Percentiles rank a stretch among this genome's conserved stretches.
Evolutionary conservation across 2,888 invertebrate genomes (phyloP).

Genomic region (Timema podura): DNA sequence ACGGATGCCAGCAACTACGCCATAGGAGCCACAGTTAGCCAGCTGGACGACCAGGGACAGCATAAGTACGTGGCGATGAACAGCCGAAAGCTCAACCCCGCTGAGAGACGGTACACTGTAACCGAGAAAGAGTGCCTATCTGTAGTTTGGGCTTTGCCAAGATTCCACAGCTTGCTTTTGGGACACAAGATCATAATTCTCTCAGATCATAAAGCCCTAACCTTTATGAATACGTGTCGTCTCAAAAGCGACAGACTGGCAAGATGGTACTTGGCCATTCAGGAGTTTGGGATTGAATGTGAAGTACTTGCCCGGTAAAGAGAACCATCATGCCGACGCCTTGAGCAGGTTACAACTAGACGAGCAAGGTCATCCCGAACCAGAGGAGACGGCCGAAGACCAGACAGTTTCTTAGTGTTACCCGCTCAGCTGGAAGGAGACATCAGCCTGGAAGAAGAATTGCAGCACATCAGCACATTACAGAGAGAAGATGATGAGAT

Average conservation of each 20-base stretch:
- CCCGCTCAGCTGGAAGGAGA: too few species aligned
- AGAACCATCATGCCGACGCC: neutral
- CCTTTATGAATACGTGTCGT: neutral
- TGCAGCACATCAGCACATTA: too few species aligned
- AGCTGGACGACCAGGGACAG: neutral
- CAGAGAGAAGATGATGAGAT: too few species aligned
- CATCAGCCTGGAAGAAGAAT: too few species aligned
- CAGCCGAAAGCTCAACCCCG: neutral
- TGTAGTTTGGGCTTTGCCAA: neutral
- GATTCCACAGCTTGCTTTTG: neutral
- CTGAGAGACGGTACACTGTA: neutral
- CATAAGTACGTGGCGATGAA: neutral
- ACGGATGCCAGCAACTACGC: conserved; percentile 33
- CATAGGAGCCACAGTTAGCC: conserved; percentile 27
- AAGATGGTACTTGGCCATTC: conserved; percentile 2
- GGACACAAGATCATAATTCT: neutral
- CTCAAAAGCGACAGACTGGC: neutral
- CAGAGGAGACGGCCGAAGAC: neutral
- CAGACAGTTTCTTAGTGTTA: too few species aligned
- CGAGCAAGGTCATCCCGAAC: neutral
- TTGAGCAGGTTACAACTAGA: neutral
- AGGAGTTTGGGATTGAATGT: neutral
- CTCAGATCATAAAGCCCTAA: neutral
- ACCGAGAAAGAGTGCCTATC: conserved; percentile 2
- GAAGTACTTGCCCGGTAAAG: neutral